Conservation (phyloP, 2,888 invertebrate species). For the Melinaea marsaeus region DNA sequence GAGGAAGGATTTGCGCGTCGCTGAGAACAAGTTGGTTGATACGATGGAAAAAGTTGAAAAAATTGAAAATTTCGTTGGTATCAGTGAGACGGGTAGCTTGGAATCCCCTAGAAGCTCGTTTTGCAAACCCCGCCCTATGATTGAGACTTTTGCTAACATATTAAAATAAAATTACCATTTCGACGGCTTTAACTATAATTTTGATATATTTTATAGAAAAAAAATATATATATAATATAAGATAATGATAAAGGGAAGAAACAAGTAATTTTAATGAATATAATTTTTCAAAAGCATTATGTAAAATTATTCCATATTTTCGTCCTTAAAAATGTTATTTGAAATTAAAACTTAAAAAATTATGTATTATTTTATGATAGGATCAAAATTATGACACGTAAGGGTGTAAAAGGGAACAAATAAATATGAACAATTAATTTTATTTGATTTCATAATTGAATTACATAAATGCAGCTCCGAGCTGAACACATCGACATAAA, state of each 20-base stretch:
- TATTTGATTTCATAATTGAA: slow-evolving; percentile 42
- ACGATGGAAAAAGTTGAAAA: slow-evolving; percentile 47
- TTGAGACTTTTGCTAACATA: slow-evolving; percentile 20
- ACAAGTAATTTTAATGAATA: too few species aligned
- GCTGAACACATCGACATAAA: slow-evolving; percentile 52
- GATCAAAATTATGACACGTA: background rate
- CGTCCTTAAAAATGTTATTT: too few species aligned
- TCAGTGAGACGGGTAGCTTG: slow-evolving; percentile 36
- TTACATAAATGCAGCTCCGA: slow-evolving; percentile 53
- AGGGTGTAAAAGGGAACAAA: slow-evolving; percentile 5
- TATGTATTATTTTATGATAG: too few species aligned
- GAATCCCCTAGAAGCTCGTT: slow-evolving; percentile 39
- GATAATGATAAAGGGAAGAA: too few species aligned
- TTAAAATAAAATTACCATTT: too few species aligned
- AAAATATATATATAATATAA: too few species aligned
- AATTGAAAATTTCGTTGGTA: slow-evolving; percentile 39
- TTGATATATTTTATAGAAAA: too few species aligned
- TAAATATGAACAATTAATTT: slow-evolving; percentile 25
- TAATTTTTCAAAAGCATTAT: too few species aligned
- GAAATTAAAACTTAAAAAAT: too few species aligned
- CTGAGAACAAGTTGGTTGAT: slow-evolving; percentile 40
- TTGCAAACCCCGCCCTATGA: slow-evolving; percentile 34
- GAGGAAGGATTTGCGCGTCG: slow-evolving; percentile 42
- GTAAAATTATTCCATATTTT: too few species aligned
- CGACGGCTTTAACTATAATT: too few species aligned